Evolutionary conservation across 2,113 vertebrate species (phyloP), one percentile per base, ranked within the genome.

Genomic region (Solenodon paradoxus): DNA sequence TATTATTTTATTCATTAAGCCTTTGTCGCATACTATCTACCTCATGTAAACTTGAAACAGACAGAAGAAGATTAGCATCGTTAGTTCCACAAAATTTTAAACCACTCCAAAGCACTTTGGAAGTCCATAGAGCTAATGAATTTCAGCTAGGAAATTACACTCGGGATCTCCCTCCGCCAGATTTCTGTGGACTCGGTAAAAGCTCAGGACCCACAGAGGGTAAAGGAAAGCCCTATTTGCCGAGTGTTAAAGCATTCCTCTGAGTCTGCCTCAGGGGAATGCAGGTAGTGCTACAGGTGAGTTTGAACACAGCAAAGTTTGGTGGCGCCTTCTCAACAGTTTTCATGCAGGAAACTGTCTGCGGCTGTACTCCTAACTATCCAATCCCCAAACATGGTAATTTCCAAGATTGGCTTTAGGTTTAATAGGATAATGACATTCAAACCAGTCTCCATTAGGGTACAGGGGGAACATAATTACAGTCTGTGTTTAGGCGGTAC

Each of bases 341-440:
- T 88, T 84, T 95, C 87, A 66, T 12, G 24, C 64, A 63, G 57
- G 79, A 87, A 75, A 42, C 66, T 69, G 89, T 92, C 90, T 93
- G 87, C 61, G 74, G 63, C 45, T 59, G 1, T 35, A 32, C 45
- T 94, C 42, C 89, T 94, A 82, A 92, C 79, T 42, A 86, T 68
- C 84, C 61, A 69, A 77, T 5, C 85, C 40, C 42, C 32, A 64
- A 49, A 59, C 92, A 51, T 22, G 49, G 78, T 92, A 93, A 96
- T 96, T 95, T 93, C 88, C 84, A 38, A 72, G 55, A 93, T 42
- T 59, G 81, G 71, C 68, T 96, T 95, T 94, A 93, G 87, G 90
- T 88, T 95, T 94, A 97, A 96, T 96, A 95, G 95, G 75, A 94
- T 95, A 96, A 96, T 95, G 74, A 55, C 88, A 77, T 69, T 79